Evolutionary conservation across 1,140 invertebrate genomes (phyloP).

Genomic region (Drosophila mojavensis): DNA sequence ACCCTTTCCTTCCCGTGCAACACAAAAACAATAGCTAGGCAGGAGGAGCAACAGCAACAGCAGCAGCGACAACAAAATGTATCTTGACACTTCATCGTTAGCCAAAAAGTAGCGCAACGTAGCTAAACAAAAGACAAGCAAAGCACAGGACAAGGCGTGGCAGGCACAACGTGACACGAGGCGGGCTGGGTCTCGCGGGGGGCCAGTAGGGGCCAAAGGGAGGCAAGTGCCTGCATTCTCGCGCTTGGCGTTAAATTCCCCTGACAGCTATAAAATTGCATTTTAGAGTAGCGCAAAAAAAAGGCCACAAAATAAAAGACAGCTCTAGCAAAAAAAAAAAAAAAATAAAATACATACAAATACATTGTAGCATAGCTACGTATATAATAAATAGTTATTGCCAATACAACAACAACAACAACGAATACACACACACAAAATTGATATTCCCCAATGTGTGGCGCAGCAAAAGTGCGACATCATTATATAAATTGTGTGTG

Average conservation of each 20-base stretch:
- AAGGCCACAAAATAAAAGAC: background rate
- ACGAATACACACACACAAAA: constrained; percentile 53
- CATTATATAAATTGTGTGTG: constrained; percentile 79
- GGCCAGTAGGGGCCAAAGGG: background rate
- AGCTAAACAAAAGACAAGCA: constrained; percentile 53
- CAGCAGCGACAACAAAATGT: constrained; percentile 58
- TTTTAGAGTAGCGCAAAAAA: constrained; percentile 67
- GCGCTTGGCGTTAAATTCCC: constrained; percentile 82
- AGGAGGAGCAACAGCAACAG: constrained; percentile 9
- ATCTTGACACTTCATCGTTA: constrained; percentile 82
- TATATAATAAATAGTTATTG: constrained; percentile 83
- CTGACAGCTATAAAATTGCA: constrained; percentile 82
- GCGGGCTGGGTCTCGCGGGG: background rate
- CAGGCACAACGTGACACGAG: constrained; percentile 70
- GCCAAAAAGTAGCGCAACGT: constrained; percentile 80
- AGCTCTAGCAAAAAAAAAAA: constrained; percentile 32
- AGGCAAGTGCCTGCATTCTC: constrained; percentile 70
- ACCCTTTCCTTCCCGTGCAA: background rate
- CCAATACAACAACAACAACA: constrained; percentile 58
- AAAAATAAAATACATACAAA: constrained; percentile 42
- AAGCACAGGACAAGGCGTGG: constrained; percentile 40
- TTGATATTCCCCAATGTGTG: constrained; percentile 70
- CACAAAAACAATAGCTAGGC: constrained; percentile 48
- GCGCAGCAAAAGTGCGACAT: constrained; percentile 74
- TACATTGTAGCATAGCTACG: constrained; percentile 64